These are phyloP conservation scores for Epinephelus coioides DNA, from an alignment of 2,797 vertebrate species.

Conservation along the genomic window DNA sequence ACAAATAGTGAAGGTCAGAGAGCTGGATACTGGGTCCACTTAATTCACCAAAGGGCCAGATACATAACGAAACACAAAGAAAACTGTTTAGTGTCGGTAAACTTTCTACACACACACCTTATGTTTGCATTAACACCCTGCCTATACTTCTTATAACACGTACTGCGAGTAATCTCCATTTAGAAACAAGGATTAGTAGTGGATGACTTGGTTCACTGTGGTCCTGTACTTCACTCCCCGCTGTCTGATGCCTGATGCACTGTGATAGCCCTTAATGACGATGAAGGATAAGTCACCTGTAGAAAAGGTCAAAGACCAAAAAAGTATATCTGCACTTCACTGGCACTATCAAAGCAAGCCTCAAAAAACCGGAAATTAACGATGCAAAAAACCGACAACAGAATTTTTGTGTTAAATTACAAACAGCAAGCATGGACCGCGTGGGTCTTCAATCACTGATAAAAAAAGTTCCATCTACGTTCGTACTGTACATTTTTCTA, in stretches of 20 bases:
- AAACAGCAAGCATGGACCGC: constrained; percentile 81
- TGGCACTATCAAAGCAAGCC: constrained; percentile 82
- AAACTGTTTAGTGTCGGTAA: constrained; percentile 73
- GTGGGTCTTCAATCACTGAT: constrained; percentile 79
- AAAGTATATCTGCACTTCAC: constrained; percentile 81
- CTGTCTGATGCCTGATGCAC: constrained; percentile 73
- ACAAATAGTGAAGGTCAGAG: constrained; percentile 44
- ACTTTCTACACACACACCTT: constrained; percentile 58
- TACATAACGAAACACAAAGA: constrained; percentile 22
- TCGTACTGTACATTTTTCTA: constrained; percentile 85
- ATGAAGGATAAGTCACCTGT: constrained; percentile 84
- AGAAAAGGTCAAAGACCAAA: constrained; percentile 78
- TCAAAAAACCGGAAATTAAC: constrained; percentile 71
- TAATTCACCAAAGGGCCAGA: constrained; percentile 39
- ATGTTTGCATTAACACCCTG: constrained; percentile 60
- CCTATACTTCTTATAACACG: constrained; percentile 66
- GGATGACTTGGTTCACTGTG: constrained; percentile 73
- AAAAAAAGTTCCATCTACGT: constrained; percentile 79
- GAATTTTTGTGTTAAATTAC: constrained; percentile 76
- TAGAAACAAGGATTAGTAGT: constrained; percentile 61
- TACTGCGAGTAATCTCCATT: constrained; percentile 66
- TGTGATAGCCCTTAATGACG: constrained; percentile 89
- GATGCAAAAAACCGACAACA: constrained; percentile 50
- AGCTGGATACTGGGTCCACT: constrained; percentile 43
- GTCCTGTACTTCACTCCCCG: constrained; percentile 65